phyloP scores from a whole-genome alignment of 2,888 invertebrate genomes.

The Heliconius hortense region DNA sequence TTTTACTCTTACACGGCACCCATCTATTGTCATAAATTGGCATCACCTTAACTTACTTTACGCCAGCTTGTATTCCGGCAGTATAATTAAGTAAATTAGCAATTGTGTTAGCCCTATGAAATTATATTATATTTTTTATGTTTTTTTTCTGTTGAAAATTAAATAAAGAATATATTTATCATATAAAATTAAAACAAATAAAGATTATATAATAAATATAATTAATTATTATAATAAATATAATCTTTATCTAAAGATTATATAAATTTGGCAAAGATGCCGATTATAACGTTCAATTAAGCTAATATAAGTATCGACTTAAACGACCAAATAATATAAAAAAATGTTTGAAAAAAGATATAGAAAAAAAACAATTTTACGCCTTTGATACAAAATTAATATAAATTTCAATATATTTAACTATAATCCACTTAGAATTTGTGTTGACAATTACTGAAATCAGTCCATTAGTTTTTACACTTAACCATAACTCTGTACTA shows the following conservation, averaged over 20 bases:
- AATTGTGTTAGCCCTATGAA: background rate
- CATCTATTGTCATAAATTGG: slow-evolving; percentile 52
- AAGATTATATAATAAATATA: too few species aligned
- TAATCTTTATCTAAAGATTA: too few species aligned
- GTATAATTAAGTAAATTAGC: background rate
- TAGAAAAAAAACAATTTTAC: background rate
- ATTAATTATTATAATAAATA: too few species aligned
- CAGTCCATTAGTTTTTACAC: slow-evolving; percentile 39
- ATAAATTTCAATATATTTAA: background rate
- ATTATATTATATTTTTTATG: background rate
- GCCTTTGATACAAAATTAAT: background rate
- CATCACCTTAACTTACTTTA: slow-evolving; percentile 37
- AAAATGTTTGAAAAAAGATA: background rate
- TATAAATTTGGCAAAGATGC: background rate
- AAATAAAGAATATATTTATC: too few species aligned
- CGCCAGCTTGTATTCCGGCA: background rate
- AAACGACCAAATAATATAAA: too few species aligned
- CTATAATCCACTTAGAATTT: background rate
- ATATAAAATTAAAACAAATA: too few species aligned
- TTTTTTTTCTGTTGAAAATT: background rate
- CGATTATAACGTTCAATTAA: background rate
- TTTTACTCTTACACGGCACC: slow-evolving; percentile 65
- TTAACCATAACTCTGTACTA: slow-evolving; percentile 38
- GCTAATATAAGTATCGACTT: background rate
- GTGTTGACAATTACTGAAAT: slow-evolving; percentile 37